Conservation (phyloP, 2,888 invertebrate species). For the Lasioglossum zephyrum region DNA sequence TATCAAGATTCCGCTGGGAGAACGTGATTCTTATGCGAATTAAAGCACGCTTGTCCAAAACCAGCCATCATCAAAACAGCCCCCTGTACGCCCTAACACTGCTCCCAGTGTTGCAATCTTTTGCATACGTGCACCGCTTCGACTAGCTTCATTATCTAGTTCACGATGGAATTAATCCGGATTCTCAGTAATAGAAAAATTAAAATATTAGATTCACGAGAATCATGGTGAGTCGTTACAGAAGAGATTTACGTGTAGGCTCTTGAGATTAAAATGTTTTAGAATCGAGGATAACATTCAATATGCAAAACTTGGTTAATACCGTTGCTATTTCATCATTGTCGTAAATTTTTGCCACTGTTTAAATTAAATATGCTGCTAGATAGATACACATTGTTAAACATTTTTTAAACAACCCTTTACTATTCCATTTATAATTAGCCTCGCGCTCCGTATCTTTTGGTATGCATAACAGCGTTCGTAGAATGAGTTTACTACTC, state of each 20-base stretch:
- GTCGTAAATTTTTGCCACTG: neutral
- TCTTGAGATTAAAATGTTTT: neutral
- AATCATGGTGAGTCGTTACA: neutral
- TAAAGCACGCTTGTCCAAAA: slow-evolving; percentile 16
- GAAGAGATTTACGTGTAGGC: neutral
- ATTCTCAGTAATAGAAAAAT: neutral
- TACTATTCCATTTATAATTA: neutral
- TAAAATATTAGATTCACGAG: neutral
- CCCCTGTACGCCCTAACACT: neutral
- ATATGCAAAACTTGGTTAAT: neutral
- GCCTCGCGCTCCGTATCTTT: neutral
- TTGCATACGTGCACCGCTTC: neutral
- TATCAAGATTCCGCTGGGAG: slow-evolving; percentile 28
- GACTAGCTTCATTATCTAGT: neutral
- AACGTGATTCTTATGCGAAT: slow-evolving; percentile 29
- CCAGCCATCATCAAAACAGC: neutral
- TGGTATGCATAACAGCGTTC: neutral
- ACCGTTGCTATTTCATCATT: neutral
- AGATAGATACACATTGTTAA: neutral
- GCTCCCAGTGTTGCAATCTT: neutral
- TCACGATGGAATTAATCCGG: neutral
- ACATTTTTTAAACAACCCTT: neutral
- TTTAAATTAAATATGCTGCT: neutral
- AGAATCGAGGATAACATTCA: neutral
- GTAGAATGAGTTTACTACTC: neutral